Percentiles rank a stretch among this genome's conserved stretches.
Evolutionary conservation across 2,797 vertebrate genomes (phyloP).

Genomic region (Cetoscarus ocellatus): DNA sequence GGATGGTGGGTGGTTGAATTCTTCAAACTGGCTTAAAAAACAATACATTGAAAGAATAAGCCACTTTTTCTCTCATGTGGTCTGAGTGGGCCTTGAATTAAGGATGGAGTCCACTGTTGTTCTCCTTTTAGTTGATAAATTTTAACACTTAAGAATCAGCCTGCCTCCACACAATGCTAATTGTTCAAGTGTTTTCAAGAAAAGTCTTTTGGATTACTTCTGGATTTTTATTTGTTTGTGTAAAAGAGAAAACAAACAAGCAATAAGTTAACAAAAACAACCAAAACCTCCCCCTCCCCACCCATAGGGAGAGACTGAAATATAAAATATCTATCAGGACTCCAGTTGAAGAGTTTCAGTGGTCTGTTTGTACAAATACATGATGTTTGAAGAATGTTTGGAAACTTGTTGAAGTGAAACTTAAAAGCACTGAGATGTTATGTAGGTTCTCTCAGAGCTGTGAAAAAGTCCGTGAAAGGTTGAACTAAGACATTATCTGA

Average conservation of each 20-base stretch:
- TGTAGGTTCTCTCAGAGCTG: too few species aligned
- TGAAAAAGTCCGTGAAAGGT: too few species aligned
- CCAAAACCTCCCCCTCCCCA: too few species aligned
- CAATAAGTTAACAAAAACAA: background rate
- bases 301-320: too few species aligned
- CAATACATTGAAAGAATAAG: background rate
- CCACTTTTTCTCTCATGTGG: background rate
- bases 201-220: background rate
- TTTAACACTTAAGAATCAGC: background rate
- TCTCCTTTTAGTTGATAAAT: background rate
- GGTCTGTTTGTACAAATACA: too few species aligned
- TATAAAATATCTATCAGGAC: too few species aligned
- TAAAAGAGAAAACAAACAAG: background rate
- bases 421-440: too few species aligned
- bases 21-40: conserved; percentile 4
- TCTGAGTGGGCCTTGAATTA: background rate
- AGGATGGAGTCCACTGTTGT: background rate
- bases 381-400: too few species aligned
- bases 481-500: too few species aligned
- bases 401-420: too few species aligned
- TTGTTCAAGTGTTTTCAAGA: background rate
- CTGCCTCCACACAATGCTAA: background rate
- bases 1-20: background rate
- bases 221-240: too few species aligned
- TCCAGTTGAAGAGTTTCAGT: too few species aligned